A percentile compares a stretch with the other conserved stretches of the same genome.
Conservation (phyloP, 2,797 vertebrate genomes). For the Yasuhikotakia modesta region DNA sequence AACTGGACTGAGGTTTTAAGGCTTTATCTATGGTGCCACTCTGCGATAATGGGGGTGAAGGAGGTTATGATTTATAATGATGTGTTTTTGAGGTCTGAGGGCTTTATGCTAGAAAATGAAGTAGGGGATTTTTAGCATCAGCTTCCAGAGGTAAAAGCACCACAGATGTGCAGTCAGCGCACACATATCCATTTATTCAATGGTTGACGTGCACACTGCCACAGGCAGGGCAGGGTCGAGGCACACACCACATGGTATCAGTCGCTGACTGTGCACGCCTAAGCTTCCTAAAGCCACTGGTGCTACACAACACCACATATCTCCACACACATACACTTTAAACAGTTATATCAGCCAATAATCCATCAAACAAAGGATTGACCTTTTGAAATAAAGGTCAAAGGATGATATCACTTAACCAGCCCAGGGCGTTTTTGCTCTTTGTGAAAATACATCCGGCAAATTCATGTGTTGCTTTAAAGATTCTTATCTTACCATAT, state of each 20-base stretch:
- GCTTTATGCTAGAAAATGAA: neutral
- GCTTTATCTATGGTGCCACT: conserved; percentile 12
- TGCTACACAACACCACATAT: neutral
- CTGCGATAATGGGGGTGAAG: neutral
- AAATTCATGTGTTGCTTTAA: neutral
- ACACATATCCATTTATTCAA: conserved; percentile 13
- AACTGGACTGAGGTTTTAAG: conserved; percentile 8
- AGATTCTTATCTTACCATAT: too few relatives aligned
- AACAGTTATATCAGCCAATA: neutral
- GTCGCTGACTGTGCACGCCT: conserved; percentile 24
- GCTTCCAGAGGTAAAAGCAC: neutral
- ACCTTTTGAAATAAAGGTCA: conserved; percentile 15
- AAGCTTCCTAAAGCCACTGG: conserved; percentile 15
- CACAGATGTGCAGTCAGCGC: too few relatives aligned
- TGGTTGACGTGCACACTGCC: conserved; percentile 5
- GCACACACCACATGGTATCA: conserved; percentile 10
- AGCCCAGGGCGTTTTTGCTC: neutral
- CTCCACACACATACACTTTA: too few relatives aligned
- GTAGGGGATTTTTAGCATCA: neutral
- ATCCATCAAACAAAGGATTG: neutral
- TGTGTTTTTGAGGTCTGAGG: conserved; percentile 9
- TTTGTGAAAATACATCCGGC: conserved; percentile 9
- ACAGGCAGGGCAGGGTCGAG: conserved; percentile 17
- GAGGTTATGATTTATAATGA: conserved; percentile 8
- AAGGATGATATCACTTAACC: neutral